These are phyloP conservation scores for Drosophila neonasuta DNA, from an alignment of 2,888 invertebrate species.

Conservation along the genomic window DNA sequence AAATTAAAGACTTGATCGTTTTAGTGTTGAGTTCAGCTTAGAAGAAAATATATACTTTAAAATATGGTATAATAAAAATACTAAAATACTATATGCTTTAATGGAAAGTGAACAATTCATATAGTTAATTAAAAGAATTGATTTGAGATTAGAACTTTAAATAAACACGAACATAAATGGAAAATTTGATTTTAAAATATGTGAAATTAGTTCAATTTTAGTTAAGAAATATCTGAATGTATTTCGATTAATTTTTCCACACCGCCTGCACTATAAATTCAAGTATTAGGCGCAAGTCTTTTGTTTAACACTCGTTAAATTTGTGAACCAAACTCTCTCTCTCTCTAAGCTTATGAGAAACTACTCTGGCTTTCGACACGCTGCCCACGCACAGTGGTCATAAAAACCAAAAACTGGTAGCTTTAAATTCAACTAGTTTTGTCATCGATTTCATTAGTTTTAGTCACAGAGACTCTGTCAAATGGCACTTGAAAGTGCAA, in stretches of 20 bases:
- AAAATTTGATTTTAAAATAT: no score
- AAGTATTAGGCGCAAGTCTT: neutral
- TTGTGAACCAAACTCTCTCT: neutral
- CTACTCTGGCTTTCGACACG: conserved; percentile 23
- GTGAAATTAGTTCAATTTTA: no score
- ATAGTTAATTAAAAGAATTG: no score
- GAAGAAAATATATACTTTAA: no score
- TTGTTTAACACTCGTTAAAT: neutral
- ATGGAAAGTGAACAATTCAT: no score
- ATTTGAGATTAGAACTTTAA: no score
- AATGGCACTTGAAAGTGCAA: conserved; percentile 11
- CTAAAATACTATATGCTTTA: no score
- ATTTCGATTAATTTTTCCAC: neutral
- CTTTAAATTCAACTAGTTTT: conserved; percentile 67
- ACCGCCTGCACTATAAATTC: neutral
- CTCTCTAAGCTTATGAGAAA: neutral
- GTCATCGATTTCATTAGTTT: conserved; percentile 73
- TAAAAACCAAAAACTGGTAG: conserved; percentile 49
- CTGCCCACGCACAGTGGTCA: conserved; percentile 45
- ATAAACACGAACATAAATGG: no score
- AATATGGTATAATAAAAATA: no score
- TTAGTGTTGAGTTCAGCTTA: no score
- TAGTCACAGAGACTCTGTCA: conserved; percentile 20
- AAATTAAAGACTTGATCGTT: no score
- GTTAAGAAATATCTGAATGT: neutral